Evolutionary conservation across 2,888 invertebrate species (phyloP).

Genomic region (Rotaria socialis): DNA sequence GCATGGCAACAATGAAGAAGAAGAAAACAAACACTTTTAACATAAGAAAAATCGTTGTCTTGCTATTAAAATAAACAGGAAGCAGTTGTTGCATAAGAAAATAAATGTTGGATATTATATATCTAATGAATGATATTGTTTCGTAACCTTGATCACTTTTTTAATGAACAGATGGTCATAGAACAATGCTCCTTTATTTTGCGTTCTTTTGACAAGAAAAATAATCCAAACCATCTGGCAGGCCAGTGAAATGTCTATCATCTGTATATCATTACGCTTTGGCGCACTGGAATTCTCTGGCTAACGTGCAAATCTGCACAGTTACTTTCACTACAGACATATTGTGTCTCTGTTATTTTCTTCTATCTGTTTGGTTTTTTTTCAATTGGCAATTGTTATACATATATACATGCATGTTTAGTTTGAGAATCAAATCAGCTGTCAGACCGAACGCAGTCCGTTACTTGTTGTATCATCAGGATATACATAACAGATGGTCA

Average conservation of each 20-base stretch:
- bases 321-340: neutral
- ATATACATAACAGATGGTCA: neutral
- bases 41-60: too few species aligned
- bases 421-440: neutral
- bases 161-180: neutral
- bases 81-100: too few species aligned
- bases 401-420: too few species aligned
- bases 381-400: neutral
- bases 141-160: neutral
- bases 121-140: too few species aligned
- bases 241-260: constrained; percentile 2
- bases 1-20: neutral
- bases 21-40: too few species aligned
- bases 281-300: neutral
- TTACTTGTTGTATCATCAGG: constrained; percentile 2
- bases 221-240: constrained; percentile 20
- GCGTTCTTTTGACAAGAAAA: neutral
- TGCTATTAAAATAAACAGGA: too few species aligned
- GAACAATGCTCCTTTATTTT: neutral
- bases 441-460: neutral
- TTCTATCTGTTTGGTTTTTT: neutral
- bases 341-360: neutral
- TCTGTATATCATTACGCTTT: constrained; percentile 1
- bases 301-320: neutral
- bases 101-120: too few species aligned